Conservation (phyloP, 2,113 vertebrate genomes). For the Callipepla squamata region DNA sequence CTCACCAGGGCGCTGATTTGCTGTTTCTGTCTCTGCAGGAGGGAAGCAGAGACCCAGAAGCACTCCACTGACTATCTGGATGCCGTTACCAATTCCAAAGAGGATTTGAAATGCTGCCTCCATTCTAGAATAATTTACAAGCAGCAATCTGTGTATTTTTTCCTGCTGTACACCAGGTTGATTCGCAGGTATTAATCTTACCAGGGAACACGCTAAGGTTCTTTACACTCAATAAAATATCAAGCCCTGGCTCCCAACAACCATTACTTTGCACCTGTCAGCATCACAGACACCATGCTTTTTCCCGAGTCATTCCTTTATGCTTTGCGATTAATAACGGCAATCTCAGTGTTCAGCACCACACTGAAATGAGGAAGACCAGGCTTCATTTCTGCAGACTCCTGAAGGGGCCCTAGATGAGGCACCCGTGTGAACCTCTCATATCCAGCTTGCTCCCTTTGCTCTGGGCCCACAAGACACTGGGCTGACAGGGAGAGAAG, state of each 20-base stretch:
- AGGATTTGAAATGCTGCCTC: neutral
- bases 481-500: neutral
- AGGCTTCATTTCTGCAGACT: neutral
- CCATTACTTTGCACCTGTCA: neutral
- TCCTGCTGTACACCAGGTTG: neutral
- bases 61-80: neutral
- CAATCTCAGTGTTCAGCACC: neutral
- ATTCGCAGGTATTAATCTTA: neutral
- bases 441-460: neutral
- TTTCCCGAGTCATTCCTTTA: neutral
- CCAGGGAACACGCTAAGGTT: neutral
- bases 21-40: neutral
- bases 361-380: neutral
- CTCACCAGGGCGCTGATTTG: neutral
- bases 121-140: neutral
- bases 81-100: neutral
- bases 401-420: neutral
- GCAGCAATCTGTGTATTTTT: neutral
- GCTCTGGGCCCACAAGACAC: neutral
- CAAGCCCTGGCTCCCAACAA: neutral
- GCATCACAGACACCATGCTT: neutral
- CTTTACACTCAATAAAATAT: neutral
- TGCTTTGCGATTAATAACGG: neutral
- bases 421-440: neutral
- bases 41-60: neutral